Evolutionary conservation across 2,797 vertebrate species (phyloP).

Genomic region (Hypotaenidia okinawae): DNA sequence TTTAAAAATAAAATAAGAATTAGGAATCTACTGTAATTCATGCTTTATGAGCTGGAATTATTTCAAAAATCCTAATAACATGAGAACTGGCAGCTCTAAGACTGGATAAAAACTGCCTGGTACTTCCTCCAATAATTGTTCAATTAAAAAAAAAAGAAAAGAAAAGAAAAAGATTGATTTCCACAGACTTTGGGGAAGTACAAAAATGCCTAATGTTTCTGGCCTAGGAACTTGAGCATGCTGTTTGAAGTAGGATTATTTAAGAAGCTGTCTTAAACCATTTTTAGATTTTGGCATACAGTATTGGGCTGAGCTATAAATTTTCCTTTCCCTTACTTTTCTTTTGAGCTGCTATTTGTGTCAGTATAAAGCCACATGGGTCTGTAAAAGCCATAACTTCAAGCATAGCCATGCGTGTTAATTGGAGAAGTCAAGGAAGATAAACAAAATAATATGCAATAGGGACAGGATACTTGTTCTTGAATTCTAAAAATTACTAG

Average conservation of each 20-base stretch:
- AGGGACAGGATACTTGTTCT: slow-evolving; percentile 20
- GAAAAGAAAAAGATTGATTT: not conserved
- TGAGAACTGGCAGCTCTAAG: not conserved
- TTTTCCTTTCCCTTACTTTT: slow-evolving; percentile 1
- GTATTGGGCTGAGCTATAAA: slow-evolving; percentile 1
- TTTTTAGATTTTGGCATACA: slow-evolving; percentile 54
- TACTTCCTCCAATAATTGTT: not conserved
- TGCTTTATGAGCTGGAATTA: not conserved
- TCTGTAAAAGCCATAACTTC: slow-evolving; percentile 45
- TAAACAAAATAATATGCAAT: slow-evolving; percentile 49
- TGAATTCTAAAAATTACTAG: not conserved
- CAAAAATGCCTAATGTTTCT: slow-evolving; percentile 27
- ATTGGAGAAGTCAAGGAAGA: slow-evolving; percentile 53
- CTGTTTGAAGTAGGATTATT: slow-evolving; percentile 51
- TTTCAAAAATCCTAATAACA: not conserved
- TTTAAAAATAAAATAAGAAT: not conserved
- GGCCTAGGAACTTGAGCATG: not conserved
- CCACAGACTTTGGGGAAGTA: not conserved
- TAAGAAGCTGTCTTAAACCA: slow-evolving; percentile 45
- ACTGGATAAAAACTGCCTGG: not conserved
- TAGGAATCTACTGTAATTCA: not conserved
- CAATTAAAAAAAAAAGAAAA: not conserved
- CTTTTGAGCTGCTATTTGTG: slow-evolving; percentile 45
- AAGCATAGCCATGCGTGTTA: slow-evolving; percentile 40
- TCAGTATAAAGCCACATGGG: slow-evolving; percentile 25